Percentiles rank a stretch among this genome's conserved stretches.
Conservation (phyloP, 2,888 invertebrate genomes). For the Scaptodrosophila latifasciaeformis region DNA sequence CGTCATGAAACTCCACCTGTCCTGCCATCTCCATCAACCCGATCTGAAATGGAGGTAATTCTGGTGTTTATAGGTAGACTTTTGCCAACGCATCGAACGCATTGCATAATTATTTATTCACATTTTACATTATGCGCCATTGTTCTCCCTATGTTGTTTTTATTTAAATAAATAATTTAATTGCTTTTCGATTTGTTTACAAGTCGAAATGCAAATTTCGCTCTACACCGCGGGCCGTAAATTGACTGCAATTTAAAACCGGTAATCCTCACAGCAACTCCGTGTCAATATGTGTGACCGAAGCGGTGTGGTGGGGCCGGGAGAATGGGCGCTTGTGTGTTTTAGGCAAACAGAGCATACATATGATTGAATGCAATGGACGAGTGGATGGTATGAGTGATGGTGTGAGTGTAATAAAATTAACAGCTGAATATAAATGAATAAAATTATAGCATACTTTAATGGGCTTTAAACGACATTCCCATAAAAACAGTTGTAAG, state of each 20-base stretch:
- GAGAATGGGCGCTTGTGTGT: too few species aligned
- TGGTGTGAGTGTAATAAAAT: conserved; percentile 42
- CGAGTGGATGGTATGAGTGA: conserved; percentile 2
- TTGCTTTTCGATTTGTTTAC: conserved; percentile 68
- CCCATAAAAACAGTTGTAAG: too few species aligned
- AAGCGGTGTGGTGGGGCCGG: too few species aligned
- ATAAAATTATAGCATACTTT: conserved; percentile 15
- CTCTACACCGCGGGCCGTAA: conserved; percentile 52
- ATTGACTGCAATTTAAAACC: conserved; percentile 61
- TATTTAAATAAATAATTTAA: conserved; percentile 67
- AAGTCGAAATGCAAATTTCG: conserved; percentile 61
- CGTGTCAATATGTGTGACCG: background rate
- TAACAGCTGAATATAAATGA: conserved; percentile 41
- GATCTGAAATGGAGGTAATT: too few species aligned
- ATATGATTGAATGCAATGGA: conserved; percentile 10
- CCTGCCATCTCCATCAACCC: too few species aligned
- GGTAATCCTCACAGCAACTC: conserved; percentile 35
- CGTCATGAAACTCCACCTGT: too few species aligned
- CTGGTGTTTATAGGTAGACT: too few species aligned
- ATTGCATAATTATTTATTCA: conserved; percentile 55
- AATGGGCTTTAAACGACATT: too few species aligned
- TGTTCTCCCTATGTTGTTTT: conserved; percentile 47
- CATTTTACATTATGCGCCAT: conserved; percentile 52
- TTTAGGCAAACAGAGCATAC: conserved; percentile 8
- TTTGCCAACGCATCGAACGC: too few species aligned